phyloP scores from a whole-genome alignment of 2,797 vertebrate species.

The Cyprinella venusta region DNA sequence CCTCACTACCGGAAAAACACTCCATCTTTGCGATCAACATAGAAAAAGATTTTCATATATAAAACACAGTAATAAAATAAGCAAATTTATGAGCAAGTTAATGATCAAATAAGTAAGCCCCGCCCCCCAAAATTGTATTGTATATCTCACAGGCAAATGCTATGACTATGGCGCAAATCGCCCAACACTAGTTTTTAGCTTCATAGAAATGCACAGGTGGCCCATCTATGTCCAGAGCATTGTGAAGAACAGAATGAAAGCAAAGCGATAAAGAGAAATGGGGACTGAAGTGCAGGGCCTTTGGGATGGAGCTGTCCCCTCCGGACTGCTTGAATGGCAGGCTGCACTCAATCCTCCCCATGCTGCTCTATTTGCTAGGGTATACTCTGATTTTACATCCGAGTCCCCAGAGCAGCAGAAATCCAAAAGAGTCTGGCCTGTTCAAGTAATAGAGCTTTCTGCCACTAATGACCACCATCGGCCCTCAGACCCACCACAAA shows the following conservation, averaged over 20 bases:
- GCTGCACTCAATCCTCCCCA: constrained; percentile 57
- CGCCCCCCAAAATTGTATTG: too few relatives aligned
- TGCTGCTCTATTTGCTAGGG: constrained; percentile 65
- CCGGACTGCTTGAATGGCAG: constrained; percentile 63
- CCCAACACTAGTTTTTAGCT: background rate
- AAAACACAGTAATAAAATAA: too few relatives aligned
- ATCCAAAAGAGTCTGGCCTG: constrained; percentile 32
- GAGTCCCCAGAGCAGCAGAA: constrained; percentile 15
- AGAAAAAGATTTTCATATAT: too few relatives aligned
- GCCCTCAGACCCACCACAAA: constrained; percentile 46
- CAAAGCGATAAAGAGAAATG: constrained; percentile 24
- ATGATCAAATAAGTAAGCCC: too few relatives aligned
- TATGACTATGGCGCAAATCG: too few relatives aligned
- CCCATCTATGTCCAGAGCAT: constrained; percentile 28
- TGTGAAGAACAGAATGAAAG: constrained; percentile 10
- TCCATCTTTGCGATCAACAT: too few relatives aligned
- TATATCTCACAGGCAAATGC: too few relatives aligned
- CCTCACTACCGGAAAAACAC: too few relatives aligned
- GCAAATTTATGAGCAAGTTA: too few relatives aligned
- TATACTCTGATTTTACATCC: constrained; percentile 63
- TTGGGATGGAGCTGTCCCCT: constrained; percentile 55
- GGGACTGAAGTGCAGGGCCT: constrained; percentile 32
- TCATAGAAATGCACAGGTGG: constrained; percentile 34
- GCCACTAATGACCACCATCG: constrained; percentile 53
- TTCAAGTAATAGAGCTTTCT: constrained; percentile 46